A percentile compares a stretch with the other conserved stretches of the same genome.
phyloP scores from a whole-genome alignment of 2,113 vertebrate genomes.

The Apteryx mantelli region DNA sequence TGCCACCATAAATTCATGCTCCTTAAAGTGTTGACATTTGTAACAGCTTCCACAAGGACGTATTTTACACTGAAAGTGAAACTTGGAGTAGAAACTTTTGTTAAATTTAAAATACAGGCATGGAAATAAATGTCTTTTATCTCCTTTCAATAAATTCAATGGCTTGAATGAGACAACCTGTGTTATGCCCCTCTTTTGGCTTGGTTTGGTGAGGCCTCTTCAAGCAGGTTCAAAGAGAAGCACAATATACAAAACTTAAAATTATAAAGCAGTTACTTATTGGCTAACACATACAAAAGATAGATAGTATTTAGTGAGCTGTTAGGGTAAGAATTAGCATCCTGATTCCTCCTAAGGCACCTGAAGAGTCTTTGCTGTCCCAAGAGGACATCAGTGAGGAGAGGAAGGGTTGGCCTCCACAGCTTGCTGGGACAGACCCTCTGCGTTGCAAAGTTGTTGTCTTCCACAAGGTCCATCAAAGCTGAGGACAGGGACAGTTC shows the following conservation, averaged over 20 bases:
- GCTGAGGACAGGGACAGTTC: not conserved
- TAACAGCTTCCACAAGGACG: slow-evolving; percentile 84
- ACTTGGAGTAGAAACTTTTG: slow-evolving; percentile 81
- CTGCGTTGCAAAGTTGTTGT: not conserved
- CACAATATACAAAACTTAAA: not conserved
- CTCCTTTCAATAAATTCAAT: not conserved
- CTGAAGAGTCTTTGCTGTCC: not conserved
- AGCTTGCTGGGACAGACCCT: fast-evolving
- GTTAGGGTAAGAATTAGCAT: not conserved
- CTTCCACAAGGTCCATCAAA: not conserved
- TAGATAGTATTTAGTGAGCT: not conserved
- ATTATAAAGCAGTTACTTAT: not conserved
- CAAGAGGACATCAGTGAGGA: not conserved
- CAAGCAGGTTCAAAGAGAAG: not conserved
- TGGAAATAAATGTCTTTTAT: not conserved
- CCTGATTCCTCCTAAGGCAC: not conserved
- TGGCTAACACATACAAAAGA: not conserved
- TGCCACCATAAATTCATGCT: slow-evolving; percentile 80
- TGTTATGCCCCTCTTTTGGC: not conserved
- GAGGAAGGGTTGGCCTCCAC: not conserved
- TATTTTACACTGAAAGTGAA: slow-evolving; percentile 86
- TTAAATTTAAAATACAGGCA: slow-evolving; percentile 45
- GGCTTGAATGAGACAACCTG: not conserved
- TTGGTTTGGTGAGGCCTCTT: not conserved
- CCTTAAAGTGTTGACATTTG: slow-evolving; percentile 84